phyloP scores from a whole-genome alignment of 2,113 vertebrate genomes.

The Ptilonorhynchus violaceus region DNA sequence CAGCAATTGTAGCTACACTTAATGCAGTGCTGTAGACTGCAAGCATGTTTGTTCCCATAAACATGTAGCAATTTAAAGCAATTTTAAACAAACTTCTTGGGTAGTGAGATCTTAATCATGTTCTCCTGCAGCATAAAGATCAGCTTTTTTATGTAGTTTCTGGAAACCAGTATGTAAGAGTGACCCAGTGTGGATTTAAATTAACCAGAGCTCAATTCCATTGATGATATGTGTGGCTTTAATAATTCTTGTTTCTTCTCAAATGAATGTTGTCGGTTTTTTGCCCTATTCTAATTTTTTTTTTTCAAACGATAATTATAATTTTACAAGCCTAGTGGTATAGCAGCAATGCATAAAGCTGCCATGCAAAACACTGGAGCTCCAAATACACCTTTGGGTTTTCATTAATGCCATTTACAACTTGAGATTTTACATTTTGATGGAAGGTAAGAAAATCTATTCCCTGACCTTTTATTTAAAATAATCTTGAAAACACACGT shows the following conservation, averaged over 20 bases:
- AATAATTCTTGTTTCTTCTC: conserved; percentile 32
- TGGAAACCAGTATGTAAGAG: neutral
- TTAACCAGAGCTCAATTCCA: conserved; percentile 21
- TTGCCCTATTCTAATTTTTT: neutral
- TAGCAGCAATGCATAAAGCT: neutral
- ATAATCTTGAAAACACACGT: neutral
- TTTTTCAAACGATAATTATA: neutral
- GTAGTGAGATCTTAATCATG: neutral
- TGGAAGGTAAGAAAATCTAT: neutral
- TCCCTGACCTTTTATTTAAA: fast-evolving
- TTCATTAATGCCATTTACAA: neutral
- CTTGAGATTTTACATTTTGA: neutral
- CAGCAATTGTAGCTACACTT: neutral
- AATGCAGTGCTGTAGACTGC: neutral
- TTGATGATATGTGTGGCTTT: neutral
- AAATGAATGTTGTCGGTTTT: neutral
- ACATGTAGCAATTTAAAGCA: neutral
- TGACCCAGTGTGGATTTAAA: conserved; percentile 23
- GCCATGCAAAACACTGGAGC: neutral
- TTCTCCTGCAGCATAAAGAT: neutral
- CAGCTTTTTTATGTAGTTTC: neutral
- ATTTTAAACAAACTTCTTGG: conserved; percentile 18
- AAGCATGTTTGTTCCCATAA: conserved; percentile 3
- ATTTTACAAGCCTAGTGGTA: conserved; percentile 6
- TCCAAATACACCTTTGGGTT: neutral